Evolutionary conservation across 2,888 invertebrate genomes (phyloP).

Genomic region (Nyleta sp.): DNA sequence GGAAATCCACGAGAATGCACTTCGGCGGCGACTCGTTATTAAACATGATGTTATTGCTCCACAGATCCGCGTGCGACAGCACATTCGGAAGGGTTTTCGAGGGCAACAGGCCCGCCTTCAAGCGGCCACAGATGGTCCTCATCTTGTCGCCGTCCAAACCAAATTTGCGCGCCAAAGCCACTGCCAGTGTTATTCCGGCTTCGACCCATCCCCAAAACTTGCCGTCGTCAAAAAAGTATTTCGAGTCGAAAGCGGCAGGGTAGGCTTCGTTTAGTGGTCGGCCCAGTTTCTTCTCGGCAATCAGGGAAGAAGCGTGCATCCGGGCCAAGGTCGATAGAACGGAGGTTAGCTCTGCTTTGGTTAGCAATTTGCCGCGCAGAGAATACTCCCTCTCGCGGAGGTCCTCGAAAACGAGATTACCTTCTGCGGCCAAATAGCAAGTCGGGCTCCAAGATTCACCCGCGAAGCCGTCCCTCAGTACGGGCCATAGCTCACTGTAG

Average conservation of each 20-base stretch:
- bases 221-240: slow-evolving; percentile 58
- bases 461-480: slow-evolving; percentile 73
- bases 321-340: slow-evolving; percentile 72
- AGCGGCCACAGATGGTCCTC: slow-evolving; percentile 5
- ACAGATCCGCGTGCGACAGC: slow-evolving; percentile 85
- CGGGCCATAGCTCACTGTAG: slow-evolving; percentile 82
- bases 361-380: slow-evolving; percentile 62
- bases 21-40: slow-evolving; percentile 82
- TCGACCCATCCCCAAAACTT: slow-evolving; percentile 21
- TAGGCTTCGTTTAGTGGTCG: slow-evolving; percentile 68
- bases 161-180: slow-evolving; percentile 69
- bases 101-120: slow-evolving; percentile 33
- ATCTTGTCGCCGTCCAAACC: slow-evolving; percentile 24
- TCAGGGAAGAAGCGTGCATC: slow-evolving; percentile 74
- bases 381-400: slow-evolving; percentile 74
- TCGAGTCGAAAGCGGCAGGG: slow-evolving; percentile 67
- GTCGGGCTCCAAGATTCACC: slow-evolving; percentile 74
- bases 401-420: slow-evolving; percentile 80
- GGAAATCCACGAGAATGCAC: slow-evolving; percentile 88
- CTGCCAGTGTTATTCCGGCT: slow-evolving; percentile 14
- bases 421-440: slow-evolving; percentile 74
- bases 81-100: slow-evolving; percentile 77
- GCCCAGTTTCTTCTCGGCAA: slow-evolving; percentile 71
- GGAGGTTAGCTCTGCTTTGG: slow-evolving; percentile 66
- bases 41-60: slow-evolving; percentile 87